Base-by-base conservation (phyloP, 2,797 vertebrate genomes). In the Acestrorhynchus altus region DNA sequence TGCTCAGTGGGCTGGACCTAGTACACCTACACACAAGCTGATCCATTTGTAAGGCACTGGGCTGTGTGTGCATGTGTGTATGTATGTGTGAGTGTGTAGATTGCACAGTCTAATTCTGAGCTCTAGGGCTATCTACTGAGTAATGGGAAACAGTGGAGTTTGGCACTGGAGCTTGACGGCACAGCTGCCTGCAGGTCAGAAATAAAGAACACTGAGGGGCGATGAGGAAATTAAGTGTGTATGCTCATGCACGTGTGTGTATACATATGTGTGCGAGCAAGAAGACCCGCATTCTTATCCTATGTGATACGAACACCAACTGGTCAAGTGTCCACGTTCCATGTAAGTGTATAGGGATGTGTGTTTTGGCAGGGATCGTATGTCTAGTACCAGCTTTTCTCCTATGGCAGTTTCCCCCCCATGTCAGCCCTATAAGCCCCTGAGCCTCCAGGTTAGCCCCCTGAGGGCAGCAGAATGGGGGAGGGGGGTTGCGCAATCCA, bases 251-350 rank as follows among this genome's bases (percentile, higher is more conserved):
- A 39, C 20, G 52, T 35, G 52, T 12, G 22, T 68, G 68, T 56
- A 47, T 46, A n/a, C 26, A 12, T n/a, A 20, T 76, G 47, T 47
- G 70, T 54, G 51, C n/a, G 63, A 8, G 39, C 11, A 18, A 39
- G 42, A 24, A 54, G 16, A 54, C 46, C 7, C 2, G 11, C 46
- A 26, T 74, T 64, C 57, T 67, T 80, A 80, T 87, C 64, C 35
- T 79, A 84, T 86, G 85, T 88, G 83, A 85, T 79, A 81, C 81
- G 81, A 87, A 83, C 80, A 84, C 80, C 73, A 81, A 82, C 66
- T 83, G 84, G 80, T 86, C 80, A 76, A 60, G 18, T 42, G 44
- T 51, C 54, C 24, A 0, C 18, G 63, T 67, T 20, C 11, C 61
- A 11, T 82, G 73, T 87, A 83, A 85, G 83, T 74, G 73, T 76